These are phyloP conservation scores for Loriculus beryllinus DNA, from an alignment of 2,797 vertebrate species.

Conservation along the genomic window DNA sequence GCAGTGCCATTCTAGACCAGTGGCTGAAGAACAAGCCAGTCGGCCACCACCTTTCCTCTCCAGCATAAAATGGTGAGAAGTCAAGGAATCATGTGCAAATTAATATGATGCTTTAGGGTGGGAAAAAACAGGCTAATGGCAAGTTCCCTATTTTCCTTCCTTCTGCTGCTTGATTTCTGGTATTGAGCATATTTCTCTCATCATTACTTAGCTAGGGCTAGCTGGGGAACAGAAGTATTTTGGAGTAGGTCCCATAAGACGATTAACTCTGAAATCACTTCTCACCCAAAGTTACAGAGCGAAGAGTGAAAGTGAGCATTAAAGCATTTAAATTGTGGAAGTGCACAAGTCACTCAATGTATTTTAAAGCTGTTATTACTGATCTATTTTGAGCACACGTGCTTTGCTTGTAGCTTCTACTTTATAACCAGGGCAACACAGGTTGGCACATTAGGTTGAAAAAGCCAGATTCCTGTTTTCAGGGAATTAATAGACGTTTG, in stretches of 20 bases:
- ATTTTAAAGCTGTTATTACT: neutral
- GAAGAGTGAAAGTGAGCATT: neutral
- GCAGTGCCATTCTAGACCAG: neutral
- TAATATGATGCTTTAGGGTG: accelerated
- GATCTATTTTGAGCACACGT: neutral
- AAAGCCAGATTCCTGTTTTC: neutral
- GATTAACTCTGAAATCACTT: neutral
- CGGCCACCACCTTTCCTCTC: neutral
- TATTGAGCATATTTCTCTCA: neutral
- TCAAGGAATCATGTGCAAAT: neutral
- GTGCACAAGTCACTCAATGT: neutral
- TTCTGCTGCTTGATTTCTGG: neutral
- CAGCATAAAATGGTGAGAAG: neutral
- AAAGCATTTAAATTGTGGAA: neutral
- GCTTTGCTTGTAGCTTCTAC: neutral
- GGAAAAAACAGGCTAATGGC: neutral
- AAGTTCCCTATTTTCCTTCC: neutral
- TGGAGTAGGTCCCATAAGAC: neutral
- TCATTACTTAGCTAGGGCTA: neutral
- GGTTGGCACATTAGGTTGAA: neutral
- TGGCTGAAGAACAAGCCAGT: neutral
- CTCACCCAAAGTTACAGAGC: neutral
- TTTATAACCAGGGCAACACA: neutral
- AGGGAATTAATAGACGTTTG: neutral
- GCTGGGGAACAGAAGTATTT: neutral